Percentiles rank a stretch among this genome's conserved stretches.
Conservation (phyloP, 2,113 vertebrate genomes). For the Percopsis transmontana region DNA sequence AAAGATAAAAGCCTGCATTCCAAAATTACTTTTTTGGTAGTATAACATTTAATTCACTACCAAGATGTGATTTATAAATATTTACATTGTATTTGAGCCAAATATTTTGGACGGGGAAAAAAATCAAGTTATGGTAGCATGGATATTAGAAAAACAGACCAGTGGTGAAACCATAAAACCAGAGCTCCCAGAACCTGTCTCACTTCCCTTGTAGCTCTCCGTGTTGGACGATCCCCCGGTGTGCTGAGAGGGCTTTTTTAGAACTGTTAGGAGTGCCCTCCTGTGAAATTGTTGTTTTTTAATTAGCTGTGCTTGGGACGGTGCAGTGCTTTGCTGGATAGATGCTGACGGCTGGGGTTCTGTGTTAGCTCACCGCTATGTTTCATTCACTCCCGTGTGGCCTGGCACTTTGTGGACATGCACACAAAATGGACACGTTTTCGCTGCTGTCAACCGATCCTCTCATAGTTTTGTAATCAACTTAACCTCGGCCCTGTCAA, state of each 20-base stretch:
- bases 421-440: constrained; percentile 23
- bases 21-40: constrained; percentile 9
- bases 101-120: constrained; percentile 1
- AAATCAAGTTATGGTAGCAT: constrained; percentile 54
- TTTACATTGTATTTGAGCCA: constrained; percentile 23
- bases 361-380: constrained; percentile 58
- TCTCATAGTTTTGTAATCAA: constrained; percentile 43
- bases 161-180: constrained; percentile 64
- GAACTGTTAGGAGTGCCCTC: constrained; percentile 75
- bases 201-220: constrained; percentile 50
- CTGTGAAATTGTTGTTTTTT: constrained; percentile 84
- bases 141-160: constrained; percentile 51
- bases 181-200: constrained; percentile 56
- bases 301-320: constrained; percentile 78
- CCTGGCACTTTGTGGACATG: constrained; percentile 36
- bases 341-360: constrained; percentile 78
- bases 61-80: constrained; percentile 37
- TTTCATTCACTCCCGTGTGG: constrained; percentile 53
- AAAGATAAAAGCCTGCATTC: constrained; percentile 30
- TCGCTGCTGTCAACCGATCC: constrained; percentile 40
- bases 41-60: constrained; percentile 40
- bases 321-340: constrained; percentile 56
- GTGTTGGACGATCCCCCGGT: constrained; percentile 71
- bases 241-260: constrained; percentile 81
- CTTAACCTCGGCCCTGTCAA: constrained; percentile 27